Conservation (phyloP, 2,113 vertebrate species). For the Podarcis cretensis region DNA sequence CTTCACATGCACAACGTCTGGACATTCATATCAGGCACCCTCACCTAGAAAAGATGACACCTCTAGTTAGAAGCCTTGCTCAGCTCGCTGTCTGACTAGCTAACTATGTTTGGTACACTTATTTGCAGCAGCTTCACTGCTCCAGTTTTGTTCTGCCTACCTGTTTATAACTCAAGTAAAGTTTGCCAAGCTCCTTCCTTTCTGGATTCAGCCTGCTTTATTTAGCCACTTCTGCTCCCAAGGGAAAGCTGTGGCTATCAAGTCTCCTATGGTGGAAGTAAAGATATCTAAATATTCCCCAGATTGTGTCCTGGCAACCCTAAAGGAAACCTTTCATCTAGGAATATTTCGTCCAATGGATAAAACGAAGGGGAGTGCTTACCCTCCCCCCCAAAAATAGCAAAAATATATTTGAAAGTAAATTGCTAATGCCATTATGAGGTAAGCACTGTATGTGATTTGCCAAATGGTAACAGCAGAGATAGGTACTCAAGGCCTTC, state of each 20-base stretch:
- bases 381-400: neutral
- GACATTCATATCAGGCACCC: too few species aligned
- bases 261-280: neutral
- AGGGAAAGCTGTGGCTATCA: neutral
- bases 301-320: neutral
- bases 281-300: neutral
- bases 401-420: neutral
- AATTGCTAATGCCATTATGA: neutral
- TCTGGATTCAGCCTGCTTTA: too few species aligned
- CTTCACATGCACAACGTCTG: too few species aligned
- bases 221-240: neutral
- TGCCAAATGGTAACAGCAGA: neutral
- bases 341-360: neutral
- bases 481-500: slow-evolving; percentile 14
- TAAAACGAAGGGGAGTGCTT: neutral
- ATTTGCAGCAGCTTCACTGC: too few species aligned
- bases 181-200: too few species aligned
- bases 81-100: too few species aligned
- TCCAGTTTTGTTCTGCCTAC: too few species aligned
- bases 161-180: too few species aligned
- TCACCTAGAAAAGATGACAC: too few species aligned
- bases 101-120: too few species aligned
- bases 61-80: too few species aligned
- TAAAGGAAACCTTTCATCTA: too few species aligned
- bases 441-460: neutral